phyloP scores from a whole-genome alignment of 2,888 invertebrate species.

The Sthenelais limicola region DNA sequence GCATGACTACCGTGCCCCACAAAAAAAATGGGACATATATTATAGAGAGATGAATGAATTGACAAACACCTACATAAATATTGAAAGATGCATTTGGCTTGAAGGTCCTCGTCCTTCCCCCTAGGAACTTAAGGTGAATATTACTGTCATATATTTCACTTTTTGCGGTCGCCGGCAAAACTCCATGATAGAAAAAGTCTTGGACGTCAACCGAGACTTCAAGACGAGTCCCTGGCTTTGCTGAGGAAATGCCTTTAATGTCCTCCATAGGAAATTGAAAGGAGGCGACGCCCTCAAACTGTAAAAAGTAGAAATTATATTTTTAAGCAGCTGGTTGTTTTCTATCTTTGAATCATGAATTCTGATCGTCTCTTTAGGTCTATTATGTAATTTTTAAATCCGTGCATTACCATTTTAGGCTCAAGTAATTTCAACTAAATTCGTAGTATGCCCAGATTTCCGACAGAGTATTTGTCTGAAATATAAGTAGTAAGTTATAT shows the following conservation, averaged over 20 bases:
- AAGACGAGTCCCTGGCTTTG: slow-evolving; percentile 57
- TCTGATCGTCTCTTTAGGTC: no score
- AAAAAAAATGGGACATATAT: no score
- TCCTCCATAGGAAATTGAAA: slow-evolving; percentile 42
- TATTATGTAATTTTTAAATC: no score
- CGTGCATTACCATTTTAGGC: no score
- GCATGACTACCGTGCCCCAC: no score
- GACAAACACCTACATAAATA: slow-evolving; percentile 79
- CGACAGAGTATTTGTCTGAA: no score
- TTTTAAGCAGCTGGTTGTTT: neutral
- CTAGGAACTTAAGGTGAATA: slow-evolving; percentile 86
- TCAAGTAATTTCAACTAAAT: no score
- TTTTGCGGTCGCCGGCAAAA: slow-evolving; percentile 82
- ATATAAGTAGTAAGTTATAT: no score
- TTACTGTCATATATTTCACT: slow-evolving; percentile 91
- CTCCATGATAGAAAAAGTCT: slow-evolving; percentile 68
- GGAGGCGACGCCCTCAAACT: slow-evolving; percentile 43
- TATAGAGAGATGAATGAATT: neutral
- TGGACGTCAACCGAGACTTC: slow-evolving; percentile 64
- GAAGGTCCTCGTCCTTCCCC: slow-evolving; percentile 92
- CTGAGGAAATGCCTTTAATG: slow-evolving; percentile 1
- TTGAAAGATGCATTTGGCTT: slow-evolving; percentile 95
- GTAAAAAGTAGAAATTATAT: neutral
- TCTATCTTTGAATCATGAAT: no score
- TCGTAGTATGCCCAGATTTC: no score